phyloP scores from a whole-genome alignment of 2,888 invertebrate genomes.

The Ametastegia equiseti region DNA sequence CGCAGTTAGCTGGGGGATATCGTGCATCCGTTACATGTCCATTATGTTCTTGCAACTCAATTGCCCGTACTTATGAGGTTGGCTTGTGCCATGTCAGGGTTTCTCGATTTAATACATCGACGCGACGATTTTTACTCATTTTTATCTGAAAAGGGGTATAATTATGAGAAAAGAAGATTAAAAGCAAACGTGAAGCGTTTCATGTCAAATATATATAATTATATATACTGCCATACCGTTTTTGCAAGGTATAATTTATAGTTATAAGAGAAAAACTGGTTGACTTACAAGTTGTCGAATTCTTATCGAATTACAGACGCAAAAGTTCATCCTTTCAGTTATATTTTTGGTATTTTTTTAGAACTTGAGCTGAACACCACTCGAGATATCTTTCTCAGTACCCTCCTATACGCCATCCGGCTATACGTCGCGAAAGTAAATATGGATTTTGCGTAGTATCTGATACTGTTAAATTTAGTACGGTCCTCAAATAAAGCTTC shows the following conservation, averaged over 20 bases:
- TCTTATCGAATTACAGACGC: not conserved
- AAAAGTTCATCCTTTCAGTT: not conserved
- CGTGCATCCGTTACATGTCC: slow-evolving; percentile 34
- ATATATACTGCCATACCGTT: not conserved
- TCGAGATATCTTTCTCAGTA: not conserved
- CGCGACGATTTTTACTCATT: not conserved
- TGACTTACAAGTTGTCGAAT: not conserved
- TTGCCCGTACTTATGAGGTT: slow-evolving; percentile 11
- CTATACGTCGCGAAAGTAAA: not conserved
- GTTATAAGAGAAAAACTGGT: not conserved
- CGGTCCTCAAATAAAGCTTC: not conserved
- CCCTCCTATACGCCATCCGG: not conserved
- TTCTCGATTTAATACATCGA: not conserved
- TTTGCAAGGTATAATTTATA: not conserved
- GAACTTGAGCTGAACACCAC: not conserved
- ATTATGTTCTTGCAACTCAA: slow-evolving; percentile 41
- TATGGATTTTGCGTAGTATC: not conserved
- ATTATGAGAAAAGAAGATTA: not conserved
- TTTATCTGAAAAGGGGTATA: not conserved
- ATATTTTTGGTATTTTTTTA: not conserved
- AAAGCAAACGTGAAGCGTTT: not conserved
- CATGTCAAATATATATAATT: not conserved
- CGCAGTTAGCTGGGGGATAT: slow-evolving; percentile 8
- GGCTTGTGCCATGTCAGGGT: slow-evolving; percentile 20
- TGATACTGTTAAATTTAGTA: not conserved